phyloP scores from a whole-genome alignment of 2,888 invertebrate genomes.

The Chaitophorus viminalis region DNA sequence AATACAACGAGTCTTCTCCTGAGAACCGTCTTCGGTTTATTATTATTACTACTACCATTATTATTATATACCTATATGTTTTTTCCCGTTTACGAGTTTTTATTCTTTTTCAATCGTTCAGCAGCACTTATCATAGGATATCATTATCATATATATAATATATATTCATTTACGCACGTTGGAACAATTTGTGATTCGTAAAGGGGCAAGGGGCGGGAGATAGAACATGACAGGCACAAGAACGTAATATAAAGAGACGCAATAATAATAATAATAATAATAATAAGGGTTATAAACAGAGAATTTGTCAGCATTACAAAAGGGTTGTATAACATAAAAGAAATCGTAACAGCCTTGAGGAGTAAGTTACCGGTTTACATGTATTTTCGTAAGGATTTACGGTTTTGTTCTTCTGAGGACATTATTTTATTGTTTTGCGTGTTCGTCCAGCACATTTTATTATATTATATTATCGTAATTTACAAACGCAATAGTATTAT shows the following conservation, averaged over 20 bases:
- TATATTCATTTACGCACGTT: background rate
- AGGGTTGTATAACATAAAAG: constrained; percentile 58
- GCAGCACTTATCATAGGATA: constrained; percentile 57
- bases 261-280: constrained; percentile 55
- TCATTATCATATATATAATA: constrained; percentile 44
- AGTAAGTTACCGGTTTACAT: constrained; percentile 58
- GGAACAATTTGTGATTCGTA: constrained; percentile 28
- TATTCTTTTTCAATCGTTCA: constrained; percentile 41
- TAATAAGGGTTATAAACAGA: constrained; percentile 62
- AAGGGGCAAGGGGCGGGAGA: constrained; percentile 22
- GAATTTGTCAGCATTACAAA: constrained; percentile 62
- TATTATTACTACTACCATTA: constrained; percentile 34
- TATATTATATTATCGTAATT: constrained; percentile 25
- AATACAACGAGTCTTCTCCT: constrained; percentile 58
- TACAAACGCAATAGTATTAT: constrained; percentile 24
- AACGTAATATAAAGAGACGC: constrained; percentile 55
- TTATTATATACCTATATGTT: background rate
- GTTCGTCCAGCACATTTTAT: constrained; percentile 31
- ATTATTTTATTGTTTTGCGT: constrained; percentile 59
- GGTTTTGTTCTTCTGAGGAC: constrained; percentile 50
- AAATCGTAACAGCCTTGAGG: constrained; percentile 53
- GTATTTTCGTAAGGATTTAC: constrained; percentile 51
- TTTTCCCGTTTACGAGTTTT: constrained; percentile 28
- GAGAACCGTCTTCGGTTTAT: constrained; percentile 59
- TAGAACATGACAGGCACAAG: constrained; percentile 51